phyloP scores from a whole-genome alignment of 2,888 invertebrate species.

The Hololepta plana region DNA sequence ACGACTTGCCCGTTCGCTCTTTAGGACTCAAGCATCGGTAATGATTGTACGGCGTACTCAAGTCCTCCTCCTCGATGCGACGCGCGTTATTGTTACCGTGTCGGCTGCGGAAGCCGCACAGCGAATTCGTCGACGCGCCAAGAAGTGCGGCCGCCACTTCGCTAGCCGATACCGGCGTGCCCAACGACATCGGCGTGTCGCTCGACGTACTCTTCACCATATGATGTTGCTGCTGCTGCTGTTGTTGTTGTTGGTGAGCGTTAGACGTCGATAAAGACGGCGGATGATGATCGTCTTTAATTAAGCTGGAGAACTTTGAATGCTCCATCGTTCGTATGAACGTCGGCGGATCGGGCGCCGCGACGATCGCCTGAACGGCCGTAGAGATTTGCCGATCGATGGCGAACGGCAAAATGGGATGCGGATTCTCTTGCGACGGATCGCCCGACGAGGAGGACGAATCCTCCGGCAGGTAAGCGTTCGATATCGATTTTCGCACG shows the following conservation, averaged over 20 bases:
- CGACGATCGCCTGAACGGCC: background rate
- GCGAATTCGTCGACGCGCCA: conserved; percentile 33
- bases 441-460: conserved; percentile 10
- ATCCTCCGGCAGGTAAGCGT: conserved; percentile 7
- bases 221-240: conserved; percentile 12
- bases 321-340: conserved; percentile 27
- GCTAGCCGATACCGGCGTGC: conserved; percentile 32
- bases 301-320: conserved; percentile 25
- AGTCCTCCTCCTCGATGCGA: conserved; percentile 37
- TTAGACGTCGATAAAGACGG: too few species aligned
- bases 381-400: conserved; percentile 2
- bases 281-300: too few species aligned
- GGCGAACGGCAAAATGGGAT: too few species aligned
- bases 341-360: conserved; percentile 16
- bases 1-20: conserved; percentile 25
- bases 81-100: conserved; percentile 22
- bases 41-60: conserved; percentile 57
- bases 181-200: conserved; percentile 26
- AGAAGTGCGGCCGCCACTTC: conserved; percentile 33
- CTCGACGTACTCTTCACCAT: conserved; percentile 31
- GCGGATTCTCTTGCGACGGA: conserved; percentile 9
- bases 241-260: too few species aligned
- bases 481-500: conserved; percentile 17
- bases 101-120: conserved; percentile 23
- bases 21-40: conserved; percentile 54